These are phyloP conservation scores for Danio choprae DNA, from an alignment of 2,797 vertebrate genomes.

Conservation along the genomic window DNA sequence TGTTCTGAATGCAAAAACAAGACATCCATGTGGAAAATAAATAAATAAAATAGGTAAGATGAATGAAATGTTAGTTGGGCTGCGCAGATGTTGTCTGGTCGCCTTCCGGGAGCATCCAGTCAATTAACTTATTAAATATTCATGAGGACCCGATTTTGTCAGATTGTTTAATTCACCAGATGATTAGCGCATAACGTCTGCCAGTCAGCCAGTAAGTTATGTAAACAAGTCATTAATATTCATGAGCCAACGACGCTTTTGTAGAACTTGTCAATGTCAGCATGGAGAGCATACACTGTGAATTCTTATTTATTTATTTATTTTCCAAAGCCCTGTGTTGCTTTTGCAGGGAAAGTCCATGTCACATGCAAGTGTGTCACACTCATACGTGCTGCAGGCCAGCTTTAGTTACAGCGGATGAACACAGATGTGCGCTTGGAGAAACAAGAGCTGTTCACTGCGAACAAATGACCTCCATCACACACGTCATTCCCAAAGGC, in stretches of 20 bases:
- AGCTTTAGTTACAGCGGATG: conserved; percentile 40
- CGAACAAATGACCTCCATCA: conserved; percentile 38
- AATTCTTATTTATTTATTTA: no score
- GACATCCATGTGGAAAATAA: not conserved
- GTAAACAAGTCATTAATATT: not conserved
- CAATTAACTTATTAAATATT: conserved; percentile 11
- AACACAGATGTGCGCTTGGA: conserved; percentile 37
- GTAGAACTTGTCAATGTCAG: not conserved
- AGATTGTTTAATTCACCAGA: conserved; percentile 1
- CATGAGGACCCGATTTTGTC: not conserved
- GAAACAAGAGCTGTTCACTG: not conserved
- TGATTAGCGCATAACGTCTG: not conserved
- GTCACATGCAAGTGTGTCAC: not conserved
- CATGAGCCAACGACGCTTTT: not conserved
- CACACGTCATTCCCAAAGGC: conserved; percentile 12
- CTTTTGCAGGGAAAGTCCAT: not conserved
- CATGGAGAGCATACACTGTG: not conserved
- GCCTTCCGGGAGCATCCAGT: conserved; percentile 8
- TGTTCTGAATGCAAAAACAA: not conserved
- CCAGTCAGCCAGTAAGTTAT: not conserved
- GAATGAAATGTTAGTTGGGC: not conserved
- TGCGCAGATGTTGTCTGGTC: not conserved
- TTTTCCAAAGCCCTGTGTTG: not conserved
- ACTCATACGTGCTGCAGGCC: conserved; percentile 2
- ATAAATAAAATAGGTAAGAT: not conserved